Percentiles rank a stretch among this genome's conserved stretches.
Conservation (phyloP, 23 tunicate genomes). For the Aplidium turbinatum region DNA sequence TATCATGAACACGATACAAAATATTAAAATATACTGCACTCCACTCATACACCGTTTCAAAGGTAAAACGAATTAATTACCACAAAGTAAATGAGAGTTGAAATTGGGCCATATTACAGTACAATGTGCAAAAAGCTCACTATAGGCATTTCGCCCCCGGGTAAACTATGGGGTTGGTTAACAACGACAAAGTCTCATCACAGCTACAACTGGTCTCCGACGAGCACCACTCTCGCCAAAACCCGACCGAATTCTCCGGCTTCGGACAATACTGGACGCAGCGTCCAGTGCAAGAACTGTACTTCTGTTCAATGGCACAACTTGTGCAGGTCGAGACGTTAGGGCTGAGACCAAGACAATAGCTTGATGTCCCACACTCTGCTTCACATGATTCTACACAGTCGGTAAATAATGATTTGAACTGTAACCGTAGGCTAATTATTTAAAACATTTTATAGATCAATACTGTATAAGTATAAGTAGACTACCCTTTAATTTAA, state of each 20-base stretch:
- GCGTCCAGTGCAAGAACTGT: slow-evolving; percentile 6
- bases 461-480: too few species aligned
- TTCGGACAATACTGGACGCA: slow-evolving; percentile 16
- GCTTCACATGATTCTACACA: slow-evolving; percentile 11
- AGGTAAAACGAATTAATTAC: too few species aligned
- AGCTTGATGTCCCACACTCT: neutral
- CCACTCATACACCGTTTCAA: too few species aligned
- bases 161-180: neutral
- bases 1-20: too few species aligned
- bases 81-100: too few species aligned
- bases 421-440: too few species aligned
- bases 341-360: slow-evolving; percentile 15
- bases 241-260: neutral
- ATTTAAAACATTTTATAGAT: too few species aligned
- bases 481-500: too few species aligned
- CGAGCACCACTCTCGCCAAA: slow-evolving; percentile 25
- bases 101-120: too few species aligned
- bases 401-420: too few species aligned
- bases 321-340: neutral
- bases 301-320: neutral
- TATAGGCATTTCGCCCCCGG: slow-evolving; percentile 24
- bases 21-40: too few species aligned
- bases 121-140: too few species aligned
- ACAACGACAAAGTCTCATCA: neutral
- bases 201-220: neutral